Percentiles rank a stretch among this genome's conserved stretches.
These are phyloP conservation scores for Cossypha niveicapilla DNA, from an alignment of 2,797 vertebrate species.

Conservation along the genomic window DNA sequence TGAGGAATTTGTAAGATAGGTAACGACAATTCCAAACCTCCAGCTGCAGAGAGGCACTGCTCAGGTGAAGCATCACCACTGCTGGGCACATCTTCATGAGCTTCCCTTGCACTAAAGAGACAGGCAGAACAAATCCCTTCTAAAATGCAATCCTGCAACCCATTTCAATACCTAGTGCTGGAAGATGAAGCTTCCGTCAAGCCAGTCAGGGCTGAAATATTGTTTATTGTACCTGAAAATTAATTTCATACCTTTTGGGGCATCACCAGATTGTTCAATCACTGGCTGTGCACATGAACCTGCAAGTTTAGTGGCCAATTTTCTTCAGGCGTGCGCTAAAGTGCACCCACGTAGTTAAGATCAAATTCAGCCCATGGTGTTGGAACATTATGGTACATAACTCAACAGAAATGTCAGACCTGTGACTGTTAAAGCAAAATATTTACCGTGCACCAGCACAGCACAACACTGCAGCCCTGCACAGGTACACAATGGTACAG, in stretches of 20 bases:
- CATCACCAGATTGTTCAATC: conserved; percentile 37
- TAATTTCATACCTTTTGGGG: conserved; percentile 56
- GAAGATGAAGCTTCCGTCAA: conserved; percentile 37
- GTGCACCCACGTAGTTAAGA: conserved; percentile 13
- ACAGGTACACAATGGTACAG: not conserved
- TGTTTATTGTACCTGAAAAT: conserved; percentile 66
- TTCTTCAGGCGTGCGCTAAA: not conserved
- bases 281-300: not conserved
- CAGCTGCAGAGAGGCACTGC: not conserved
- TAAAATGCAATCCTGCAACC: conserved; percentile 21
- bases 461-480: not conserved
- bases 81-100: not conserved
- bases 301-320: conserved; percentile 31
- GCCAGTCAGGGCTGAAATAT: conserved; percentile 48
- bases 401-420: conserved; percentile 38
- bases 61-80: not conserved
- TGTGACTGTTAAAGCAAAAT: not conserved
- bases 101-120: not conserved
- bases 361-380: conserved; percentile 1
- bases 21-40: accelerated
- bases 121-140: conserved; percentile 40
- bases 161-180: conserved; percentile 11
- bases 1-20: not conserved
- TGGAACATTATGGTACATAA: conserved; percentile 26
- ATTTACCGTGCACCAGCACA: conserved; percentile 30